Percentiles rank a stretch among this genome's conserved stretches.
Conservation (phyloP, 2,797 vertebrate genomes). For the Chiroxiphia lanceolata region DNA sequence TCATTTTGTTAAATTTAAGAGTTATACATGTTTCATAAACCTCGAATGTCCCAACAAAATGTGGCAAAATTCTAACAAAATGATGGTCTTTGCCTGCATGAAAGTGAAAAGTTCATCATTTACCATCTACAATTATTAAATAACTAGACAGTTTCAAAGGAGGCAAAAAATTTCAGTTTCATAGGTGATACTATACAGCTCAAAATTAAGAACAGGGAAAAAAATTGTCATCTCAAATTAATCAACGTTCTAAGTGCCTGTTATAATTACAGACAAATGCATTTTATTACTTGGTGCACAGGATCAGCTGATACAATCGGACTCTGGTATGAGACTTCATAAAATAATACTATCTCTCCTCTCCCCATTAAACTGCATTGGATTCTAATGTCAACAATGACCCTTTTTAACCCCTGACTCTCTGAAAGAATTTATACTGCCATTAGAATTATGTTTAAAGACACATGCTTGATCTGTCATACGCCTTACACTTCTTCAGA, state of each 20-base stretch:
- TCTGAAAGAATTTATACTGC: not conserved
- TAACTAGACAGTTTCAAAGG: not conserved
- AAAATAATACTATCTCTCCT: not conserved
- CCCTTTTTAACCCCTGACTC: not conserved
- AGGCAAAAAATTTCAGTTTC: not conserved
- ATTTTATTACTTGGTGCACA: not conserved
- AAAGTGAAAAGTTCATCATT: not conserved
- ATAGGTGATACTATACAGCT: not conserved
- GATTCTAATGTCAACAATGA: not conserved
- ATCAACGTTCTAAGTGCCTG: not conserved
- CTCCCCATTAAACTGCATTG: not conserved
- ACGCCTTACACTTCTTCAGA: not conserved
- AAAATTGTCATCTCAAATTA: not conserved
- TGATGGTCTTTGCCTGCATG: not conserved
- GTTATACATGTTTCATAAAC: not conserved
- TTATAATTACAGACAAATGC: not conserved
- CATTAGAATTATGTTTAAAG: not conserved
- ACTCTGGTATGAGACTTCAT: not conserved
- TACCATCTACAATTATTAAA: not conserved
- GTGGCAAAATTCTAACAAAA: not conserved
- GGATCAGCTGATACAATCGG: not conserved
- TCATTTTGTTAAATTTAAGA: constrained; percentile 32
- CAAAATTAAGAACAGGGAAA: not conserved
- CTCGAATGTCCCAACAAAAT: not conserved
- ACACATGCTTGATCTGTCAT: not conserved